Evolutionary conservation across 2,113 vertebrate species (phyloP), one percentile per base, ranked within the genome.

Genomic region (Nansenia antarctica): DNA sequence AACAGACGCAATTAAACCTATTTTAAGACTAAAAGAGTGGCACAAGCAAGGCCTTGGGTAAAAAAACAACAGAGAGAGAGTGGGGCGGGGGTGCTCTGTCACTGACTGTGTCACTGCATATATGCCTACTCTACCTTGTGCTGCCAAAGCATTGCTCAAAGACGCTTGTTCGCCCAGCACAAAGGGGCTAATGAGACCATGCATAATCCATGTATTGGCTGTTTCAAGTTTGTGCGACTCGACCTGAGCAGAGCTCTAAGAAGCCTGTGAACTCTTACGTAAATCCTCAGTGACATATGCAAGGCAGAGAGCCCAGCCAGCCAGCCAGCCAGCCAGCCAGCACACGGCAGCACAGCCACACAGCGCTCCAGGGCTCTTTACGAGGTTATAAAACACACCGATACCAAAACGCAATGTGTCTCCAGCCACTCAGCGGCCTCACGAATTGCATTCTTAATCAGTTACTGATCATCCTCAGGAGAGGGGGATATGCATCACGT

Each of bases 201-300:
- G 64, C 61, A 80, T 80, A 76, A 87, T 85, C 75, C 67, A 74
- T 70, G 5, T 24, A 52, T 20, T 57, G 69, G 65, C 52, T 75
- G 58, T 80, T 80, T 73, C 71, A 52, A 69, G 34, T 8, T 62
- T 37, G 55, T 63, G 53, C 70, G 59, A 66, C 54, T n/a, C 27
- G 15, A 30, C 24, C 14, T 9, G 42, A 9, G 20, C 11, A 9
- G 32, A 22, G n/a, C 18, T 45, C 20, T 45, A 29, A 26, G 37
- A 53, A 5, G 18, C 47, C 11, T 12, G 31, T 32, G 53, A 20
- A 24, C 67, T 81, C 76, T 87, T 87, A 86, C 77, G 81, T 86
- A 87, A 87, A 86, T 39, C 58, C 70, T 59, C 76, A 61, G 82
- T 75, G 75, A 82, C 72, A 67, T n/a, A n/a, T 68, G 76, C 58